Base-by-base conservation (phyloP, 2,797 vertebrate species). In the Cyprinella venusta region DNA sequence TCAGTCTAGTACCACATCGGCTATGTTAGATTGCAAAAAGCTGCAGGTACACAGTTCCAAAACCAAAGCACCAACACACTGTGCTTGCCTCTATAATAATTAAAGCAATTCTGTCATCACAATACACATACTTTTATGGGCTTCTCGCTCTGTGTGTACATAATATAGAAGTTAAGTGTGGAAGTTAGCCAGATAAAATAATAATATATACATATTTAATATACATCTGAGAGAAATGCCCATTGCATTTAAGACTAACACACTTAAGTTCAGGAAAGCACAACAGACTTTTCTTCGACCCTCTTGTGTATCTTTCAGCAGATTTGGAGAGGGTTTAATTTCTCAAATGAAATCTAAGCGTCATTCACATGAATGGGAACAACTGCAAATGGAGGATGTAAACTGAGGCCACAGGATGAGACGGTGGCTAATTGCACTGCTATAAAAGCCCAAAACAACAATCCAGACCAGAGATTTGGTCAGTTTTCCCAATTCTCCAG, bases 391-490 rank as follows among this genome's bases (percentile, higher is more conserved):
- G 86, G 87, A 76, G 72, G 74, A 83, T 83, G 80, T 85, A 86
- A 86, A 88, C 76, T 75, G 82, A 80, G 74, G 81, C 80, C 45
- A 61, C 71, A 80, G 78, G 87, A 90, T 71, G 72, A 85, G 76
- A 87, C 26, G 63, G 85, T 65, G 76, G 85, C 75, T 87, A 89
- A 90, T 84, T 86, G 85, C 80, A 80, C 54, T 71, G 85, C 88
- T 85, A 85, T 91, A 91, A 90, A 91, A 80, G 80, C 87, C 84
- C 74, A 87, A 86, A 87, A 85, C 79, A 88, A 69, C 74, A 86
- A 86, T 87, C 76, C 81, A 84, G 76, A 75, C 52, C 38, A 38
- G 61, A 63, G 81, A 74, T 86, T 85, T 85, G 71, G 88, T 85
- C 84, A 80, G 68, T 80, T 83, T 83, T 65, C 71, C 70, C 78